These are phyloP conservation scores for Oscheius sp. DNA, from an alignment of 2,888 invertebrate genomes.

Conservation along the genomic window DNA sequence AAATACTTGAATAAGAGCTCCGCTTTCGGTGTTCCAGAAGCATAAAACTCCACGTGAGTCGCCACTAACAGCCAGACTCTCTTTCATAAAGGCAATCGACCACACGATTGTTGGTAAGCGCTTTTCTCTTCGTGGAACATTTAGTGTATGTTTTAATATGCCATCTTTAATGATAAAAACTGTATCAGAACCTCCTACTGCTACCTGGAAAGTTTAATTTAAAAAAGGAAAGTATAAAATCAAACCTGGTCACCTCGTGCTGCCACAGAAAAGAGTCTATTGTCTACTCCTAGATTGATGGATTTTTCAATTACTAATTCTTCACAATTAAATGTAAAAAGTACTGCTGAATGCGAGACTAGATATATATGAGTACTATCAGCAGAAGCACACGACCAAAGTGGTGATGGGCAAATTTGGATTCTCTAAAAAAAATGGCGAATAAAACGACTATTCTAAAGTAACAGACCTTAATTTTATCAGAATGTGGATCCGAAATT, in stretches of 20 bases:
- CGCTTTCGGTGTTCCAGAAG: constrained; percentile 54
- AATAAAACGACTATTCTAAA: neutral
- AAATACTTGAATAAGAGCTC: constrained; percentile 50
- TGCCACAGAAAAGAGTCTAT: constrained; percentile 45
- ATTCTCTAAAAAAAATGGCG: constrained; percentile 38
- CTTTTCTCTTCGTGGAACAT: constrained; percentile 38
- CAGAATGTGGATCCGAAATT: constrained; percentile 22
- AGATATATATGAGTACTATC: constrained; percentile 26
- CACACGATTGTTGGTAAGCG: constrained; percentile 60
- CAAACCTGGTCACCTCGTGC: constrained; percentile 32
- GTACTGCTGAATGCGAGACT: constrained; percentile 42
- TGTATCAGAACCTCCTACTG: constrained; percentile 44
- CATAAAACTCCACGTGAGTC: constrained; percentile 62
- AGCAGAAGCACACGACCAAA: constrained; percentile 46
- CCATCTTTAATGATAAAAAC: constrained; percentile 38
- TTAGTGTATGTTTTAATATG: constrained; percentile 34
- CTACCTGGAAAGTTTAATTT: constrained; percentile 25
- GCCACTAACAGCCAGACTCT: constrained; percentile 47
- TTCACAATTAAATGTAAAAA: constrained; percentile 45
- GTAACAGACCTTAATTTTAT: constrained; percentile 4
- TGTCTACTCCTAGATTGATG: constrained; percentile 54
- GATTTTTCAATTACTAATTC: constrained; percentile 45
- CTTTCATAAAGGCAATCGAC: constrained; percentile 53
- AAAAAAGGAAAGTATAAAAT: neutral
- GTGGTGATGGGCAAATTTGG: constrained; percentile 57